These are phyloP conservation scores for Bovichtus variegatus DNA, from an alignment of 2,797 vertebrate genomes.

Conservation along the genomic window DNA sequence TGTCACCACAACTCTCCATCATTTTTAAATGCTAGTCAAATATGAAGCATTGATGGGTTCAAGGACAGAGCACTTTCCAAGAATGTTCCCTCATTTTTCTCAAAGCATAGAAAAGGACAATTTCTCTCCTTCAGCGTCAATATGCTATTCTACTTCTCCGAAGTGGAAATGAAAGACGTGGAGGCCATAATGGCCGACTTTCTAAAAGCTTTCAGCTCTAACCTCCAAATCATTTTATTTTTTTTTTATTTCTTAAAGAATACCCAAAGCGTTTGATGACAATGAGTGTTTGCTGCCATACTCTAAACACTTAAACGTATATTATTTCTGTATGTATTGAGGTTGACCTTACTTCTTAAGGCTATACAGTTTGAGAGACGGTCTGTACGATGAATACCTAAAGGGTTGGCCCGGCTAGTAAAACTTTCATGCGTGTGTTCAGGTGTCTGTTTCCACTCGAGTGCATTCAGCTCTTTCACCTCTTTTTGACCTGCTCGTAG, in stretches of 20 bases:
- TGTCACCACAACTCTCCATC: constrained; percentile 12
- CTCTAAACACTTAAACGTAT: neutral
- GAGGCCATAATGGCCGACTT: constrained; percentile 36
- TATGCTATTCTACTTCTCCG: constrained; percentile 39
- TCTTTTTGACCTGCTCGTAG: constrained; percentile 53
- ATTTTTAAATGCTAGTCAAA: constrained; percentile 48
- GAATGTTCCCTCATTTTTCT: constrained; percentile 49
- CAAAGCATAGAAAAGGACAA: constrained; percentile 32
- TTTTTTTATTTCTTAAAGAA: constrained; percentile 45
- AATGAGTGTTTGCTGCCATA: constrained; percentile 11
- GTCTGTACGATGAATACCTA: neutral
- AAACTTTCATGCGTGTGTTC: constrained; percentile 2
- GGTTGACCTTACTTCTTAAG: constrained; percentile 6
- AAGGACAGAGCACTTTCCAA: constrained; percentile 59
- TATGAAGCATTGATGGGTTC: constrained; percentile 56
- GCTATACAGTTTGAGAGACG: neutral
- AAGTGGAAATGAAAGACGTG: constrained; percentile 52
- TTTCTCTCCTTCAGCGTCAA: constrained; percentile 38
- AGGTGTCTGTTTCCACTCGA: constrained; percentile 14
- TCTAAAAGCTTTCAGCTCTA: constrained; percentile 49
- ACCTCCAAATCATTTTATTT: constrained; percentile 45
- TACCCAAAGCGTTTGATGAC: constrained; percentile 26
- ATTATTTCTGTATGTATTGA: constrained; percentile 2
- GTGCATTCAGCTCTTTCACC: constrained; percentile 44
- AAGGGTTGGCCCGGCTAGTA: neutral